Evolutionary conservation across 2,113 vertebrate species (phyloP).

Genomic region (Cochlearius cochlearius): DNA sequence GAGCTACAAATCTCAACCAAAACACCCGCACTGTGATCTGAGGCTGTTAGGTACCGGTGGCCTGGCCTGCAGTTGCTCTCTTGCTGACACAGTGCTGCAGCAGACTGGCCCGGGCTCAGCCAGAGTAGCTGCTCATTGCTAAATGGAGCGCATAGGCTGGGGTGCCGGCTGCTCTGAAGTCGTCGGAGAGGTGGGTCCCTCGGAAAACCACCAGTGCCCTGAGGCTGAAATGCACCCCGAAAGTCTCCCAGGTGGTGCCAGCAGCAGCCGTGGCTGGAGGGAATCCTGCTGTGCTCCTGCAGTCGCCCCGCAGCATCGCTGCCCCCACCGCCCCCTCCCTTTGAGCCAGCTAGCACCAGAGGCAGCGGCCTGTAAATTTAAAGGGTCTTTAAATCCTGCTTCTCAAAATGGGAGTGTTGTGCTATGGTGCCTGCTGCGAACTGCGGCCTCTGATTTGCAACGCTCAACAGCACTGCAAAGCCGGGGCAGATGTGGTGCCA

Average conservation of each 20-base stretch:
- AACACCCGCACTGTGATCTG: not conserved
- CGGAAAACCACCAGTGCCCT: not conserved
- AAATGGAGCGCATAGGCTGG: rapidly evolving
- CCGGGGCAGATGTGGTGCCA: not conserved
- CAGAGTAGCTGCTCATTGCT: not conserved
- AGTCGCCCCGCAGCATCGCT: rapidly evolving
- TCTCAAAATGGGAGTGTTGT: not conserved
- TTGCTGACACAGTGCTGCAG: rapidly evolving
- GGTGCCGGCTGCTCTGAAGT: not conserved
- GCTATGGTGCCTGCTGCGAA: rapidly evolving
- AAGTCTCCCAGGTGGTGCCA: not conserved
- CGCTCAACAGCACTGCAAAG: too few relatives aligned
- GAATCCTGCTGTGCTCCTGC: not conserved
- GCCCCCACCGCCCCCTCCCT: rapidly evolving
- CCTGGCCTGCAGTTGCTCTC: not conserved
- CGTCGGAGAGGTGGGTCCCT: rapidly evolving
- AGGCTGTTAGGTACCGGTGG: rapidly evolving
- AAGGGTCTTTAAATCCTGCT: not conserved
- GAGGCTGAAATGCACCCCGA: not conserved
- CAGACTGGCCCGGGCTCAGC: not conserved
- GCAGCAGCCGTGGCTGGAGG: rapidly evolving
- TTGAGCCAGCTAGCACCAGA: not conserved
- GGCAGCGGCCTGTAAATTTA: not conserved
- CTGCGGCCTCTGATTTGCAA: not conserved
- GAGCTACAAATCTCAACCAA: not conserved